phyloP scores from a whole-genome alignment of 2,797 vertebrate species.

The Calcarius lapponicus region DNA sequence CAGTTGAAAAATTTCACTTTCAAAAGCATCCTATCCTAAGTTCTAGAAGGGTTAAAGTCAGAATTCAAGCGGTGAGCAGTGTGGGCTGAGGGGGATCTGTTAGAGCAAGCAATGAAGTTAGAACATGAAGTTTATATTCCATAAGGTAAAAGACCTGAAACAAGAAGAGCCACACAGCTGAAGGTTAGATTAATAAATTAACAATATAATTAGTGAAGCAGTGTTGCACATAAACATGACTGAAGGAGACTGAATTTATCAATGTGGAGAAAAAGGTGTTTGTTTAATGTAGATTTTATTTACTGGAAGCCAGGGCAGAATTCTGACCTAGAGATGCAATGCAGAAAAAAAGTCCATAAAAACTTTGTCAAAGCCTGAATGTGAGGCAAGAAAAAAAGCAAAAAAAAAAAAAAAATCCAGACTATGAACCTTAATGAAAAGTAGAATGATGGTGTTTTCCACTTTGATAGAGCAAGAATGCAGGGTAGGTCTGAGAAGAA shows the following conservation, averaged over 20 bases:
- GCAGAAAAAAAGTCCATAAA: not conserved
- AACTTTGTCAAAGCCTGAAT: not conserved
- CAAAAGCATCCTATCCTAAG: not conserved
- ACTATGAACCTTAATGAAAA: not conserved
- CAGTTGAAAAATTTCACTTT: not conserved
- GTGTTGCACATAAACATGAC: not conserved
- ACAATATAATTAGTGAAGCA: not conserved
- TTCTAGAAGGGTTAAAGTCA: not conserved
- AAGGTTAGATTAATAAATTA: not conserved
- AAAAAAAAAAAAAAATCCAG: not conserved
- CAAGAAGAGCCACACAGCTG: not conserved
- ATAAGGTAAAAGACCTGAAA: not conserved
- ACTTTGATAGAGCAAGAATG: not conserved
- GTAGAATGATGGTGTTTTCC: not conserved
- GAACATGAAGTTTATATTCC: not conserved
- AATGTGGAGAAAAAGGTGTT: not conserved
- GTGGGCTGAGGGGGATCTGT: not conserved
- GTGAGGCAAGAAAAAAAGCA: accelerated
- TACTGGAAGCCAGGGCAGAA: not conserved
- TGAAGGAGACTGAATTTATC: not conserved
- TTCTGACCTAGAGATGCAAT: not conserved
- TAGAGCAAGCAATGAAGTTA: not conserved
- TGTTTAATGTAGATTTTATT: not conserved
- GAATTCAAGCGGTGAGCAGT: not conserved
- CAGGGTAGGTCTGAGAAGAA: not conserved